phyloP scores from a whole-genome alignment of 2,113 vertebrate genomes.

The Tretioscincus oriximinensis region DNA sequence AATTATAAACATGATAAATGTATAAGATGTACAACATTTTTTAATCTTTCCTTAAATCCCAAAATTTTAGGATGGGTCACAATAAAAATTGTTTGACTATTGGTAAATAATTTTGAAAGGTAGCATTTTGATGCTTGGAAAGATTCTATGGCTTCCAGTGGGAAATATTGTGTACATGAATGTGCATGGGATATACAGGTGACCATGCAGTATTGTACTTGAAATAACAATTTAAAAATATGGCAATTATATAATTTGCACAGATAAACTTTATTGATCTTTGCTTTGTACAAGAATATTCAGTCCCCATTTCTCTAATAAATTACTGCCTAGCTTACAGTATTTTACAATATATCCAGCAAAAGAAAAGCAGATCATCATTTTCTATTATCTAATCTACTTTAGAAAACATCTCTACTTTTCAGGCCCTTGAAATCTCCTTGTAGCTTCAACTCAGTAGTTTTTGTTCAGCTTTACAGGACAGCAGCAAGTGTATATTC shows the following conservation, averaged over 20 bases:
- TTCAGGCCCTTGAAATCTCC: background rate
- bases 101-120: too few species aligned
- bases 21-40: background rate
- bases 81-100: too few species aligned
- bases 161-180: background rate
- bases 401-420: background rate
- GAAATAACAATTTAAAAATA: background rate
- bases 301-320: background rate
- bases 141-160: background rate
- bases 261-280: too few species aligned
- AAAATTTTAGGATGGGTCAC: too few species aligned
- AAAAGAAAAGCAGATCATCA: background rate
- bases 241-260: background rate
- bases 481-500: background rate
- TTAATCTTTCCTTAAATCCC: too few species aligned
- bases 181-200: background rate
- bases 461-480: background rate
- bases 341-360: background rate
- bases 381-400: background rate
- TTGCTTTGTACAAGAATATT: background rate
- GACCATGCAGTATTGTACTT: background rate
- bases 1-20: background rate
- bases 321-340: background rate
- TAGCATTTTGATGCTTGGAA: background rate
- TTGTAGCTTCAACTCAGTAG: background rate